phyloP scores from a whole-genome alignment of 2,888 invertebrate genomes.

The Trichogramma evanescens region DNA sequence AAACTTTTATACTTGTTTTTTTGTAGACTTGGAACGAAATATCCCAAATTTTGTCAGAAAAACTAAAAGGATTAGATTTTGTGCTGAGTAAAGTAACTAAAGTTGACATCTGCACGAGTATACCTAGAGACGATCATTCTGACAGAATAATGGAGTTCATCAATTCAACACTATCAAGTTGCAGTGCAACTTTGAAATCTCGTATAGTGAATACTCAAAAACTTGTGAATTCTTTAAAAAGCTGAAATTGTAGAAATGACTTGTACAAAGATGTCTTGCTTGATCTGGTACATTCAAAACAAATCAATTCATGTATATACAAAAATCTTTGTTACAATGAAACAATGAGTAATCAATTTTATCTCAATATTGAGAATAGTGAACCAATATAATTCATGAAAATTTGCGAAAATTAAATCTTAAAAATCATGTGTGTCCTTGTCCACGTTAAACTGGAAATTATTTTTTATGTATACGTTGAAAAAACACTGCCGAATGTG shows the following conservation, averaged over 20 bases:
- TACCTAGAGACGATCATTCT: slow-evolving; percentile 30
- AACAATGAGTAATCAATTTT: slow-evolving; percentile 10
- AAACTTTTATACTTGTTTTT: not conserved
- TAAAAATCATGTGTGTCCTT: not conserved
- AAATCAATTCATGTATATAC: slow-evolving; percentile 25
- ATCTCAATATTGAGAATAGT: slow-evolving; percentile 9
- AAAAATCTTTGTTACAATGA: slow-evolving; percentile 24
- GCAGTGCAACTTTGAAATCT: slow-evolving; percentile 38
- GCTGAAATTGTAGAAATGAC: slow-evolving; percentile 31
- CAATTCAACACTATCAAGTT: slow-evolving; percentile 37
- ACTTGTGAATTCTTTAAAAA: slow-evolving; percentile 38
- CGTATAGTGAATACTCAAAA: slow-evolving; percentile 37
- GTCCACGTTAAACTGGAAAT: not conserved
- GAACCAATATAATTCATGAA: not conserved
- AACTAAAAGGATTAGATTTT: slow-evolving; percentile 33
- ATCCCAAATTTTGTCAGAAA: slow-evolving; percentile 32
- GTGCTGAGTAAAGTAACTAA: slow-evolving; percentile 36
- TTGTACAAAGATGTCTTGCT: slow-evolving; percentile 25
- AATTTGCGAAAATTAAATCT: not conserved
- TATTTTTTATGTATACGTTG: slow-evolving; percentile 1
- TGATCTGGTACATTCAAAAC: slow-evolving; percentile 24
- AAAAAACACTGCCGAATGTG: slow-evolving; percentile 11
- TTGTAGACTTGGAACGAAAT: slow-evolving; percentile 40
- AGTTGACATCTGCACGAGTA: slow-evolving; percentile 33
- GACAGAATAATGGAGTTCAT: slow-evolving; percentile 32